Conservation (phyloP, 2,797 vertebrate species). For the Syngnathus rostellatus region DNA sequence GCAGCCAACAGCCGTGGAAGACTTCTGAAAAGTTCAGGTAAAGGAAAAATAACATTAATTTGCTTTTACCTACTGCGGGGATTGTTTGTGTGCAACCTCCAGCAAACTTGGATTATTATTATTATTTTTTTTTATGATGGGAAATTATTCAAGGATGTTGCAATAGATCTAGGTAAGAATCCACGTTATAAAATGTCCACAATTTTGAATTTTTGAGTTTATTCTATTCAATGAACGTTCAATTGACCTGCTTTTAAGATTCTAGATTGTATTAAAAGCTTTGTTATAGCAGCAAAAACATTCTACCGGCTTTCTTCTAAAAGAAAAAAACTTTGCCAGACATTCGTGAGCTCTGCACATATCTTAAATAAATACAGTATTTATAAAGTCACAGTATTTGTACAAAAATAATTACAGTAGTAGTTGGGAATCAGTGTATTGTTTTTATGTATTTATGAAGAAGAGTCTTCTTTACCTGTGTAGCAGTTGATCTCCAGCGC, state of each 20-base stretch:
- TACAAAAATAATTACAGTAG: background rate
- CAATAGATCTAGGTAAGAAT: background rate
- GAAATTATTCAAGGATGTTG: background rate
- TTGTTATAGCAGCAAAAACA: no score
- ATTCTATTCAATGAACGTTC: background rate
- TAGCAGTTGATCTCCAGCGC: background rate
- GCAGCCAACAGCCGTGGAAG: constrained; percentile 35
- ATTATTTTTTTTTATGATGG: background rate
- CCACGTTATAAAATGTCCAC: background rate
- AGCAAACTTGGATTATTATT: background rate
- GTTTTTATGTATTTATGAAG: background rate
- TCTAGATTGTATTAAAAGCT: no score
- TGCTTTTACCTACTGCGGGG: no score
- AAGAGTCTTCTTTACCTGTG: background rate
- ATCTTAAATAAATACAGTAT: background rate
- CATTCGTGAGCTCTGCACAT: background rate
- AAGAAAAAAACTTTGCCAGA: no score
- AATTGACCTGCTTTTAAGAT: background rate
- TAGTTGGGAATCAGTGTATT: background rate
- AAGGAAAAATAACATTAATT: background rate
- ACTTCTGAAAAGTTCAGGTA: constrained; percentile 14
- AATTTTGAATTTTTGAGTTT: background rate
- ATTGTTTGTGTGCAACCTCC: background rate
- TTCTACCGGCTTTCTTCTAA: no score
- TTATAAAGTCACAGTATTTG: background rate